phyloP scores from a whole-genome alignment of 1,140 invertebrate genomes.

The Drosophila busckii region DNA sequence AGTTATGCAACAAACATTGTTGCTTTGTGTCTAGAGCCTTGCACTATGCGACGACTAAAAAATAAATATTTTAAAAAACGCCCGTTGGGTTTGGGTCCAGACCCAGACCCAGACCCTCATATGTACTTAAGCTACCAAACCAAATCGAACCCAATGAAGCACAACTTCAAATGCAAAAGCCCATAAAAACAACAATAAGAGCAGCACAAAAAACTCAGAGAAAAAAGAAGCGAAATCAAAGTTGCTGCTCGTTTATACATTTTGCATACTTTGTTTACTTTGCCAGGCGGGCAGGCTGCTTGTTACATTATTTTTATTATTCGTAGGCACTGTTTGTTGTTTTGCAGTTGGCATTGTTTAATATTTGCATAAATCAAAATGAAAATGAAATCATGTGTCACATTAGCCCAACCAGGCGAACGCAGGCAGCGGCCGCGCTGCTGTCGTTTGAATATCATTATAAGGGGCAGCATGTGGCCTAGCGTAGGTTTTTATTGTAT shows the following conservation, averaged over 20 bases:
- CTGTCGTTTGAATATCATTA: slow-evolving; percentile 46
- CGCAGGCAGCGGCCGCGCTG: slow-evolving; percentile 20
- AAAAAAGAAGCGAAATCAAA: slow-evolving; percentile 57
- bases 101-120: slow-evolving; percentile 1
- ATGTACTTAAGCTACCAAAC: slow-evolving; percentile 1
- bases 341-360: slow-evolving; percentile 42
- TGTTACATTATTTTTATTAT: slow-evolving; percentile 17
- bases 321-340: slow-evolving; percentile 21
- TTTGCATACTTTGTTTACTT: slow-evolving; percentile 68
- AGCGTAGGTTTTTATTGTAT: slow-evolving; percentile 2
- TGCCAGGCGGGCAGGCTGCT: neutral
- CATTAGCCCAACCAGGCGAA: slow-evolving; percentile 55
- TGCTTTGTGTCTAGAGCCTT: slow-evolving; percentile 29
- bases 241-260: slow-evolving; percentile 37
- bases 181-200: too few species aligned
- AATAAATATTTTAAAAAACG: slow-evolving; percentile 33
- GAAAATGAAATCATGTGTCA: slow-evolving; percentile 68
- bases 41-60: slow-evolving; percentile 27
- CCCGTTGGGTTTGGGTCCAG: too few species aligned
- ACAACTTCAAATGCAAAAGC: slow-evolving; percentile 24
- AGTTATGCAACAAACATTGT: slow-evolving; percentile 41
- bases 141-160: slow-evolving; percentile 24
- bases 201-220: too few species aligned
- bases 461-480: neutral
- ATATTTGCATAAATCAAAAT: slow-evolving; percentile 69